These are phyloP conservation scores for Campodea augens DNA, from an alignment of 1,140 invertebrate genomes.

Conservation along the genomic window DNA sequence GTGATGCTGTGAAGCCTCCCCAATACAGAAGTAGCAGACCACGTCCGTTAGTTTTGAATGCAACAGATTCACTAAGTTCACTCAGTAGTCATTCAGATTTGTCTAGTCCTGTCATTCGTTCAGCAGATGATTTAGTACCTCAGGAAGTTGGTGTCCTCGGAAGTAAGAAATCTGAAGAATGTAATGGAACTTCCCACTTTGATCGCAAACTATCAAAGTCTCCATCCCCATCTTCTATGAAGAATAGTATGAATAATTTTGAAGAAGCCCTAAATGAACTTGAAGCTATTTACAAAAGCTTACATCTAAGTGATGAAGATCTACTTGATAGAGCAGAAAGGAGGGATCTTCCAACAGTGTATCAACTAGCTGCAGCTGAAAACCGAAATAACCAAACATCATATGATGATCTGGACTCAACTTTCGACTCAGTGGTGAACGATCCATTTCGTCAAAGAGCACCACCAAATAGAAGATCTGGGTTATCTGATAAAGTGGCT, in stretches of 20 bases:
- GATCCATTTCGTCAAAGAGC: too few relatives aligned
- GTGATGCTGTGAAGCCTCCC: conserved; percentile 6
- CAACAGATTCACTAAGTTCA: conserved; percentile 19
- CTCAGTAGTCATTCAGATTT: conserved; percentile 17
- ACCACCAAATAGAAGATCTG: conserved; percentile 21
- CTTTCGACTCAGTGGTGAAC: too few relatives aligned
- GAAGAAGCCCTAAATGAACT: conserved; percentile 72
- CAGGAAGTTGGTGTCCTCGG: too few relatives aligned
- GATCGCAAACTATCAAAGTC: conserved; percentile 2
- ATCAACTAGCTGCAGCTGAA: conserved; percentile 19
- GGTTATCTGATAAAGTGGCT: conserved; percentile 37
- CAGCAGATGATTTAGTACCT: too few relatives aligned
- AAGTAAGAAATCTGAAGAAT: conserved; percentile 10
- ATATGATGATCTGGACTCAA: conserved; percentile 6
- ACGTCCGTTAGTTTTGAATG: conserved; percentile 4
- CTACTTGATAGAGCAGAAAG: conserved; percentile 53
- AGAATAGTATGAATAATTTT: conserved; percentile 41
- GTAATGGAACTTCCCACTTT: conserved; percentile 10
- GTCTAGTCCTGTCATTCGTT: conserved; percentile 12
- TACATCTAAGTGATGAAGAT: conserved; percentile 61
- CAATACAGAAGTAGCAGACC: conserved; percentile 15
- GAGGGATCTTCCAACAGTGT: conserved; percentile 39
- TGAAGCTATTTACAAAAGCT: conserved; percentile 71
- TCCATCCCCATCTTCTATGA: conserved; percentile 8
- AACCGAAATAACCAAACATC: conserved; percentile 7